Evolutionary conservation across 2,888 invertebrate species (phyloP), one percentile per base, ranked within the genome.

Genomic region (Asteroscopus sphinx): DNA sequence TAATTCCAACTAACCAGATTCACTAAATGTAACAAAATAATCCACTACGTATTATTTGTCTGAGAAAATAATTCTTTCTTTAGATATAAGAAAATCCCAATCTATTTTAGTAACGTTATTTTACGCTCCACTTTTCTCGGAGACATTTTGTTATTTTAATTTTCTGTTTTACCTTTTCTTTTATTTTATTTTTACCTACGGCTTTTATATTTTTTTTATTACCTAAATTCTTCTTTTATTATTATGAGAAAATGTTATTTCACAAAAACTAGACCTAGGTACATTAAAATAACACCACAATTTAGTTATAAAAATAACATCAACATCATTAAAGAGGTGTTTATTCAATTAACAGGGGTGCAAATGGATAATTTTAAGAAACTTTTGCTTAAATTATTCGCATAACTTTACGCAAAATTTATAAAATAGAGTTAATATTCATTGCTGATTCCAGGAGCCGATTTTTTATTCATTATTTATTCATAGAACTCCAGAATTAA

Each of bases 261-360:
- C 12, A n/a, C 36, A 7, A 3, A n/a, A 28, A 12, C 36, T 28
- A 46, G 44, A 48, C 11, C n/a, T n/a, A n/a, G n/a, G n/a, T n/a
- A n/a, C n/a, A n/a, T 28, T 55, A 17, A 48, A 55, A 30, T 17
- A 11, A 8, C 25, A 12, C 36, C 35, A 26, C 41, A 67, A 58
- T 45, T 11, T 35, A 16, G 42, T 36, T 41, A 39, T 15, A 41
- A 54, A 54, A 40, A 57, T 40, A 35, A 33, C 7, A 41, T 30
- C 28, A 46, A 36, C 11, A 45, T 33, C 7, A 57, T 37, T 36
- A 56, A 17, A 13, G 39, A 60, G 26, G 51, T 57, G 52, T 61
- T 55, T 35, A 33, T 57, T 61, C 15, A 68, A 57, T 54, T 46
- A 57, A 44, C 36, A 17, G 1, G 16, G 36, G 15, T 21, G 42